phyloP scores from a whole-genome alignment of 2,113 vertebrate species.

The Elachura formosa region DNA sequence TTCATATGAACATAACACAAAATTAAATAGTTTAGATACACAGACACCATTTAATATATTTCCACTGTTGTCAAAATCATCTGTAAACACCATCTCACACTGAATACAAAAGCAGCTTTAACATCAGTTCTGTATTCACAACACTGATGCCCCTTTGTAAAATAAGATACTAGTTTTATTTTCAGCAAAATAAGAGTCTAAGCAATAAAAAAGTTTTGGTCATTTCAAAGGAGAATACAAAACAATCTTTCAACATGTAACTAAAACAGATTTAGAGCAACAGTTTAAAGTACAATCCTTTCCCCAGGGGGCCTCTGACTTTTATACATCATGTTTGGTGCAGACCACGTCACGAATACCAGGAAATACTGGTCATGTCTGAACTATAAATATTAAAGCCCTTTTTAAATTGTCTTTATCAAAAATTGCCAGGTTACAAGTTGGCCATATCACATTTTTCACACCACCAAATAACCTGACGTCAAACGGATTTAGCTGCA shows the following conservation, averaged over 20 bases:
- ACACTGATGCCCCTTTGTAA: constrained; percentile 67
- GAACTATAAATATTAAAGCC: constrained; percentile 71
- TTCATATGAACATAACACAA: constrained; percentile 83
- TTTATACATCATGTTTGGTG: constrained; percentile 43
- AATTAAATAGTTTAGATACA: constrained; percentile 84
- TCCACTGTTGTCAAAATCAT: constrained; percentile 82
- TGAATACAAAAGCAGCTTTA: constrained; percentile 84
- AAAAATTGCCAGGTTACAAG: constrained; percentile 54
- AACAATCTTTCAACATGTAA: constrained; percentile 50
- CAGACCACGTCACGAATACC: constrained; percentile 24
- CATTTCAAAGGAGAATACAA: constrained; percentile 59
- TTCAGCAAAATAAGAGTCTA: constrained; percentile 44
- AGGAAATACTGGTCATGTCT: constrained; percentile 71
- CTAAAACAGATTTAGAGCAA: constrained; percentile 49
- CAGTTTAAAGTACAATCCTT: constrained; percentile 52
- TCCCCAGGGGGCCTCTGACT: constrained; percentile 46
- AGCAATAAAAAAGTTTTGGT: constrained; percentile 43
- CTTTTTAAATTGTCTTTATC: constrained; percentile 66
- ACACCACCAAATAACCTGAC: not conserved
- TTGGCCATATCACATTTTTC: constrained; percentile 19
- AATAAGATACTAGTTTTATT: constrained; percentile 51
- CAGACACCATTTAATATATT: constrained; percentile 82
- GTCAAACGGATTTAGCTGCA: not conserved
- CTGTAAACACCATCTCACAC: constrained; percentile 91
- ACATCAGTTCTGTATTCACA: constrained; percentile 69